Base-by-base conservation (phyloP, 2,888 invertebrate genomes). In the Electrophaes corylata region DNA sequence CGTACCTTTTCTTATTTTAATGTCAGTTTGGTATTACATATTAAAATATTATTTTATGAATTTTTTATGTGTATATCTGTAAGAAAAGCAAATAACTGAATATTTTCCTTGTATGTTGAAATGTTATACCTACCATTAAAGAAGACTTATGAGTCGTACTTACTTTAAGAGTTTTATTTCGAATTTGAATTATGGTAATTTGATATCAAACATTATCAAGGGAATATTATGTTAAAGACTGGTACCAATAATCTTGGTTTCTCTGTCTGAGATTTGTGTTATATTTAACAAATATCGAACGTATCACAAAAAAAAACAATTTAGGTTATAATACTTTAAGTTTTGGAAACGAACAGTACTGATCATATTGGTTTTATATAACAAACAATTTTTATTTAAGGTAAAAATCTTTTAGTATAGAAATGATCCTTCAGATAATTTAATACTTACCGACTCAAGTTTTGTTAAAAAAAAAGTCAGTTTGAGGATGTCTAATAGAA, bases 131-230 rank as follows among this genome's bases (percentile, higher is more conserved):
- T 72, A n/a, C n/a, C 75, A 75, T 79, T 75, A 72, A n/a, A 72
- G 86, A 86, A 86, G 83, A 77, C 86, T 72, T 81, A 82, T 73
- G 72, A 86, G 82, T 26, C 73, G 64, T 72, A 78, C 75, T 83
- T 72, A 78, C 75, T 83, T 65, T 67, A 76, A 77, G 71, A 81
- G 78, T 79, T 82, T 79, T 73, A 75, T 73, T 71, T 73, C 70
- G 67, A 56, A 73, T 70, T 78, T 72, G 66, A 73, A 67, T 81
- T 78, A 74, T 64, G 67, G 81, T 72, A 80, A 83, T 68, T 58
- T 59, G 77, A 85, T 81, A 83, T 75, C 71, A 70, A 75, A 72
- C 72, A 75, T 75, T 72, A 69, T 40, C 5, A 20, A 11, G 5
- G 5, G 11, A 19, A n/a, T 10, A 40, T n/a, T 40, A 18, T 1